Evolutionary conservation across 2,888 invertebrate genomes (phyloP).

Genomic region (Noctua fimbriata): DNA sequence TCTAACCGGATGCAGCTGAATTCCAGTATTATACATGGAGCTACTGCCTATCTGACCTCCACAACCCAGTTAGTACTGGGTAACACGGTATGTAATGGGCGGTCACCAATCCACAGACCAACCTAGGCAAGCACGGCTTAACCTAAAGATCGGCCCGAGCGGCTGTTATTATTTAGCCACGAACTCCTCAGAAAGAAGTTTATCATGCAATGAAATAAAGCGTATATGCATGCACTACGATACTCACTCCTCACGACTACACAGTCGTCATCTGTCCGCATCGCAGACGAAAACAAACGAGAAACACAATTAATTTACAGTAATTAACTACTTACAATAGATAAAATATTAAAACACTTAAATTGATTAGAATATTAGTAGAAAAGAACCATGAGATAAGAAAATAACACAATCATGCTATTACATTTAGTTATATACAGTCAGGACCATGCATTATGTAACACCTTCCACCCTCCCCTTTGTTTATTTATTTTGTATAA

Average conservation of each 20-base stretch:
- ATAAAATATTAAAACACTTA: not conserved
- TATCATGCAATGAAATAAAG: conserved; percentile 8
- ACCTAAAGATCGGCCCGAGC: too few species aligned
- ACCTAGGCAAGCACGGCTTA: too few species aligned
- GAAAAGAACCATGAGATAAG: not conserved
- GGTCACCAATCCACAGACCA: too few species aligned
- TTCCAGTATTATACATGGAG: too few species aligned
- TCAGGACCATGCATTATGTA: not conserved
- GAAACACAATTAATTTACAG: conserved; percentile 66
- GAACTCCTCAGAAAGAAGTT: not conserved
- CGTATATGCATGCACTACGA: conserved; percentile 70
- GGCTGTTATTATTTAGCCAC: too few species aligned
- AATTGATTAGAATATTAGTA: not conserved
- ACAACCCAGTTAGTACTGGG: too few species aligned
- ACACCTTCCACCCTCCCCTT: too few species aligned
- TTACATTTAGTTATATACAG: not conserved
- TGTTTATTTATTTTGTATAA: too few species aligned
- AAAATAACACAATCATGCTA: conserved; percentile 25
- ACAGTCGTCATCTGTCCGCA: conserved; percentile 83
- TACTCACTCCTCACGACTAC: conserved; percentile 84
- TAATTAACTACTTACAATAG: conserved; percentile 20
- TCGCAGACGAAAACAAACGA: conserved; percentile 71
- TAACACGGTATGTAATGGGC: too few species aligned
- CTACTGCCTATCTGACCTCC: too few species aligned
- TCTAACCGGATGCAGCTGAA: too few species aligned